A percentile compares a stretch with the other conserved stretches of the same genome.
Evolutionary conservation across 2,113 vertebrate genomes (phyloP).

Genomic region (Calyptommatus sinebrachiatus): DNA sequence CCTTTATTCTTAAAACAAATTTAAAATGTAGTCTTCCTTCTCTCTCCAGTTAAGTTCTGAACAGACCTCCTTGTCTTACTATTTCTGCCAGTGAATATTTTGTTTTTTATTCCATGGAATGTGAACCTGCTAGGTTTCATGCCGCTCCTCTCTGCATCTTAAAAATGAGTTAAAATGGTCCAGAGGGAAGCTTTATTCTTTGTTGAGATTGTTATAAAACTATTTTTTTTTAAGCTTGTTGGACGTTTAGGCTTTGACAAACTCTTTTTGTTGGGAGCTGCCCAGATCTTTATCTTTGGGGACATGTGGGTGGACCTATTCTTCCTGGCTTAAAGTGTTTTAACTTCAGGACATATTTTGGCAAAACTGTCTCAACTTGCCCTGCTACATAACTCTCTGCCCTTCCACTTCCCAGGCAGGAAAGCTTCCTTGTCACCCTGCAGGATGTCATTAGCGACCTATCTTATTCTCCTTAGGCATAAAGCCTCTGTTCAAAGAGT

Average conservation of each 20-base stretch:
- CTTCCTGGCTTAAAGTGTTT: not conserved
- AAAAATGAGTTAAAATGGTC: not conserved
- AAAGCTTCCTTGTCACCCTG: not conserved
- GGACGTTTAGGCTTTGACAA: no score
- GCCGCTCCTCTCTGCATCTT: not conserved
- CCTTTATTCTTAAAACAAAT: not conserved
- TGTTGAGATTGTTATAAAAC: not conserved
- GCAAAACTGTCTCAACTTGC: not conserved
- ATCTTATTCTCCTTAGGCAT: not conserved
- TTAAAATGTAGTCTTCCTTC: not conserved
- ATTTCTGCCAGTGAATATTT: not conserved
- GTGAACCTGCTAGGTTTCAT: not conserved
- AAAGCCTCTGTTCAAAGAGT: not conserved
- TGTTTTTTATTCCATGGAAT: not conserved
- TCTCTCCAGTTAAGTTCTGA: no score
- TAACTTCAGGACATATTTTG: not conserved
- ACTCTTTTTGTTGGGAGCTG: not conserved
- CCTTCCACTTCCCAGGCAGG: not conserved
- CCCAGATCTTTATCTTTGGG: not conserved
- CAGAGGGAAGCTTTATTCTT: not conserved
- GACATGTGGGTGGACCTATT: not conserved
- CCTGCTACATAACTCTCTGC: slow-evolving; percentile 1
- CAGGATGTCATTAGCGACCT: not conserved
- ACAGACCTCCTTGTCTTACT: not conserved
- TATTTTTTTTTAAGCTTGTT: not conserved